Evolutionary conservation across 2,113 vertebrate species (phyloP).

Genomic region (Erythrolamprus reginae): DNA sequence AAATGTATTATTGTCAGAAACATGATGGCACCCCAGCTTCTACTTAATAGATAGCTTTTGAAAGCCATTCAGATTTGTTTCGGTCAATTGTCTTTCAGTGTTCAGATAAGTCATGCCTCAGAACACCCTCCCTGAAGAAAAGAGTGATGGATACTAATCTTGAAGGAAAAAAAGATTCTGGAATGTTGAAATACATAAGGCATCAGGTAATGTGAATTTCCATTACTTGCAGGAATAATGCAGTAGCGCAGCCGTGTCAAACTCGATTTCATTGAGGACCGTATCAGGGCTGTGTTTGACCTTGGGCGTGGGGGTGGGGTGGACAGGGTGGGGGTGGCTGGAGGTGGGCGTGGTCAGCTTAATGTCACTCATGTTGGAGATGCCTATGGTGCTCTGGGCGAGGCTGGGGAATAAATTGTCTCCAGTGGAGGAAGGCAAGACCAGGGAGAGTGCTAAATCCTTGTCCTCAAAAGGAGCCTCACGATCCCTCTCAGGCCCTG

Average conservation of each 20-base stretch:
- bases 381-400: no score
- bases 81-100: slow-evolving; percentile 69
- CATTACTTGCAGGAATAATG: neutral
- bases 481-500: no score
- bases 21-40: neutral
- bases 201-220: slow-evolving; percentile 80
- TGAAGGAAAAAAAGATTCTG: slow-evolving; percentile 95
- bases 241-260: neutral
- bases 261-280: no score
- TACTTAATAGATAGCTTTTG: neutral
- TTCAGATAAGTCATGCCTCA: slow-evolving; percentile 93
- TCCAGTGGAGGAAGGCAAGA: no score
- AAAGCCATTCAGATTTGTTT: neutral
- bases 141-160: slow-evolving; percentile 81
- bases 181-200: slow-evolving; percentile 97
- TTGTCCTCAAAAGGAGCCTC: no score
- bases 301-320: no score
- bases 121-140: slow-evolving; percentile 95
- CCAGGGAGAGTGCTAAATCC: no score
- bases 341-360: no score
- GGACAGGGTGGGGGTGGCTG: no score
- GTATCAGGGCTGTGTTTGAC: no score
- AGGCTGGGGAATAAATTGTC: no score
- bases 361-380: no score
- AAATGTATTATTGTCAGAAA: neutral